Conservation (phyloP, 2,113 vertebrate species). For the Erythrolamprus reginae region DNA sequence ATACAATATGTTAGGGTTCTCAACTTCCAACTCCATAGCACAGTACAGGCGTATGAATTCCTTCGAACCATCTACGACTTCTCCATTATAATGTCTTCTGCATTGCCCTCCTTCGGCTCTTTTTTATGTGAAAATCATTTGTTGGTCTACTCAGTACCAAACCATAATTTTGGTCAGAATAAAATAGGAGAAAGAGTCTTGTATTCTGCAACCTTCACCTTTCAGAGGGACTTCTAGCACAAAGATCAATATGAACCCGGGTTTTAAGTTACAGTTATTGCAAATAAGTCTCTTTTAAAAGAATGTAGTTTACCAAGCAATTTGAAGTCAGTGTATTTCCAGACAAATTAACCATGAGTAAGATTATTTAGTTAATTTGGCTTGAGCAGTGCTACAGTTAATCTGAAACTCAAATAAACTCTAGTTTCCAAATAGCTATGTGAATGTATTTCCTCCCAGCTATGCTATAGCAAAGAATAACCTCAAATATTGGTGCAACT, state of each 20-base stretch:
- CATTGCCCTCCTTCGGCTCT: not conserved
- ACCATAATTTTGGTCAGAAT: not conserved
- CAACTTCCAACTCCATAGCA: not conserved
- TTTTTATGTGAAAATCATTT: not conserved
- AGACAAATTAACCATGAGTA: not conserved
- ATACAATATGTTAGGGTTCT: not conserved
- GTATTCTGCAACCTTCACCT: not conserved
- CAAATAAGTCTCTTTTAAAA: not conserved
- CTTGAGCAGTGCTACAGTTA: not conserved
- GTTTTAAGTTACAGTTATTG: no score
- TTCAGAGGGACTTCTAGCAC: not conserved
- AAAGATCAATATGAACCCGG: not conserved
- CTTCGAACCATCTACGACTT: not conserved
- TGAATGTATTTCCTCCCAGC: not conserved
- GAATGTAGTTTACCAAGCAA: no score
- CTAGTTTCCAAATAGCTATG: not conserved
- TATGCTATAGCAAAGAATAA: no score
- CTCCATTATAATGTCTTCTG: not conserved
- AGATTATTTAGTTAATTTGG: not conserved
- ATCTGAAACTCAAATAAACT: not conserved
- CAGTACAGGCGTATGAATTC: not conserved
- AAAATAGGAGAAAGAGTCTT: not conserved
- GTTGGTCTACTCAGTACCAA: not conserved
- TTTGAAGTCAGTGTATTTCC: not conserved
- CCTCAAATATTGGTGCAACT: not conserved